Conservation (phyloP, 1,140 invertebrate species). For the Ceratina japonica region DNA sequence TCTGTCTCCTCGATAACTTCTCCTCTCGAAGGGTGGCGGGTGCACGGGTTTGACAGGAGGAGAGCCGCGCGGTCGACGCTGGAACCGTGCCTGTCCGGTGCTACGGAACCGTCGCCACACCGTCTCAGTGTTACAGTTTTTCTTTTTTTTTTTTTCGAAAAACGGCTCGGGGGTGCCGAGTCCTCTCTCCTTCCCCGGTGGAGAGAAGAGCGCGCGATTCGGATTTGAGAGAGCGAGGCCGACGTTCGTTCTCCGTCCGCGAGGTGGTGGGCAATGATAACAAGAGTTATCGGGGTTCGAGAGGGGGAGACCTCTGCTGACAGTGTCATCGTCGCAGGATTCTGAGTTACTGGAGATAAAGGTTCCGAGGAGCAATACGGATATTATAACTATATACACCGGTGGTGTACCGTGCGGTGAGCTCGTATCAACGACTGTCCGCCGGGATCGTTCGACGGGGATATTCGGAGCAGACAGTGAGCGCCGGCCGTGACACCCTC, state of each 20-base stretch:
- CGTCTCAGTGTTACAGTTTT: neutral
- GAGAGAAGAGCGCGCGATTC: constrained; percentile 42
- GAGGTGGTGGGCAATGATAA: constrained; percentile 36
- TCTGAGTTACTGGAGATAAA: constrained; percentile 20
- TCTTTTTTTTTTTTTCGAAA: neutral
- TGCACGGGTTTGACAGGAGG: neutral
- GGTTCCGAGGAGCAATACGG: neutral
- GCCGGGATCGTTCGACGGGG: no score
- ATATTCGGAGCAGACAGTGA: neutral
- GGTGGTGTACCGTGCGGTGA: constrained; percentile 41
- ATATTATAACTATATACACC: neutral
- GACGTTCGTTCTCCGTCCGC: constrained; percentile 26
- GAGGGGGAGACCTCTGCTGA: constrained; percentile 24
- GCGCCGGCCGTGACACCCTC: neutral
- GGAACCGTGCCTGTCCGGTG: neutral
- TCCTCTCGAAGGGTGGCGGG: neutral
- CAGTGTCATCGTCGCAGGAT: constrained; percentile 36
- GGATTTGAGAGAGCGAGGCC: constrained; percentile 6
- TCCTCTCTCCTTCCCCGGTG: constrained; percentile 27
- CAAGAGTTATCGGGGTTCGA: neutral
- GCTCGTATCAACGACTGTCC: constrained; percentile 21
- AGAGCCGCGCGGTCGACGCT: constrained; percentile 14
- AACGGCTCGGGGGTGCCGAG: constrained; percentile 16
- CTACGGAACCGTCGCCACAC: neutral
- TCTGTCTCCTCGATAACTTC: constrained; percentile 27